A percentile compares a stretch with the other conserved stretches of the same genome.
phyloP scores from a whole-genome alignment of 2,797 vertebrate genomes.

The Acestrorhynchus altus region DNA sequence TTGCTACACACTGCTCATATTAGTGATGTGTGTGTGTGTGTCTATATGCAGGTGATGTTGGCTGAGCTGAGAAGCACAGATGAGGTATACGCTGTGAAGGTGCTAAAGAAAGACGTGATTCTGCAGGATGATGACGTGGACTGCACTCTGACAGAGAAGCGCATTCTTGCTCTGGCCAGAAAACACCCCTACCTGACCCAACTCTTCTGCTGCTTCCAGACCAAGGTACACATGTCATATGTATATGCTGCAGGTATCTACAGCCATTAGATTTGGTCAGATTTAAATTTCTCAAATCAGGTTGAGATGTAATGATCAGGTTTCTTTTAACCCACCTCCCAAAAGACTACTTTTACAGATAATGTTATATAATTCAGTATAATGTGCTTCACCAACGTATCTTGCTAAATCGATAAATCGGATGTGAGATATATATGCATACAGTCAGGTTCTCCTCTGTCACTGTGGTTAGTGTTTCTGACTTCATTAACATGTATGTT shows the following conservation, averaged over 20 bases:
- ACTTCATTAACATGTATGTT: neutral
- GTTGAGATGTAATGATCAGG: too few species aligned
- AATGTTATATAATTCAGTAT: too few species aligned
- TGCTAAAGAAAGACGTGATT: slow-evolving; percentile 96
- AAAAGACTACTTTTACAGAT: too few species aligned
- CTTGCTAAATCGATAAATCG: too few species aligned
- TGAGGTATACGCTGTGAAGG: slow-evolving; percentile 95
- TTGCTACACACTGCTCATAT: neutral
- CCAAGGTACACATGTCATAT: slow-evolving; percentile 81
- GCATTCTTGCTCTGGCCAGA: slow-evolving; percentile 91
- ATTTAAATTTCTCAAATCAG: neutral
- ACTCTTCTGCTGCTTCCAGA: slow-evolving; percentile 98
- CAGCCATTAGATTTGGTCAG: neutral
- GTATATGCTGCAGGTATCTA: neutral
- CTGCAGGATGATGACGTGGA: slow-evolving; percentile 97
- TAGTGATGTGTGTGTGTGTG: neutral
- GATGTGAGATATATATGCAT: too few species aligned
- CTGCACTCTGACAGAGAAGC: slow-evolving; percentile 96
- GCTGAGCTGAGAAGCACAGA: slow-evolving; percentile 93
- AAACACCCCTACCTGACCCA: slow-evolving; percentile 95
- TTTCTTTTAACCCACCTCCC: too few species aligned
- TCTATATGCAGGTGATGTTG: slow-evolving; percentile 88
- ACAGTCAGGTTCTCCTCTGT: neutral
- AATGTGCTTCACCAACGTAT: too few species aligned
- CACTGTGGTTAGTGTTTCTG: neutral